These are phyloP conservation scores for Ctenodactylus gundi DNA, from an alignment of 2,113 vertebrate species.

Conservation along the genomic window DNA sequence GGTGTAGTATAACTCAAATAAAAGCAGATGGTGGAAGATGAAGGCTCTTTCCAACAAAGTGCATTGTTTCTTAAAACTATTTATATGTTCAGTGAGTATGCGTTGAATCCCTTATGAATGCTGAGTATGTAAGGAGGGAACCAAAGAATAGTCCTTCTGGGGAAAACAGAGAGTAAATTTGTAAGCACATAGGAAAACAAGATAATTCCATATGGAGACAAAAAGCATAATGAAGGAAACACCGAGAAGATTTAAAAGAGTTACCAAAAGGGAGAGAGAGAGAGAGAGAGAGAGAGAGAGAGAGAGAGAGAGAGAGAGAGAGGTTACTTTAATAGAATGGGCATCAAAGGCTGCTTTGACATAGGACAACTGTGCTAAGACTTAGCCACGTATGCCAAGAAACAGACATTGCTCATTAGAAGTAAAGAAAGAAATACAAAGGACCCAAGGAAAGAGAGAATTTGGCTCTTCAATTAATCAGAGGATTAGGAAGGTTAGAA, in stretches of 20 bases:
- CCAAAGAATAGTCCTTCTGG: constrained; percentile 3
- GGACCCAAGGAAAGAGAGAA: background rate
- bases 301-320: background rate
- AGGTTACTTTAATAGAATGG: background rate
- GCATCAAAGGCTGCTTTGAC: background rate
- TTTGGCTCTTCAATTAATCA: background rate
- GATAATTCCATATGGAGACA: background rate
- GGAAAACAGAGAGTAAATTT: background rate
- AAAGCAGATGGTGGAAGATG: background rate
- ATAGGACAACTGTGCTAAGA: background rate
- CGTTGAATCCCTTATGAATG: background rate
- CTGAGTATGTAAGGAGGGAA: background rate
- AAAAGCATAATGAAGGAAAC: background rate
- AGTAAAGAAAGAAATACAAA: background rate
- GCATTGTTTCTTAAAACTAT: constrained; percentile 47
- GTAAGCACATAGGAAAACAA: constrained; percentile 1
- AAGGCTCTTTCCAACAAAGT: constrained; percentile 5
- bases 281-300: background rate
- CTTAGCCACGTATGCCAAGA: background rate
- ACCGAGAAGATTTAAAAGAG: background rate
- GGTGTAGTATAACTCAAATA: constrained; percentile 37
- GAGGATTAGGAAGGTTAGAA: background rate
- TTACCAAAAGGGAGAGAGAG: background rate
- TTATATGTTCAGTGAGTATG: constrained; percentile 48
- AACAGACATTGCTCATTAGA: background rate